Evolutionary conservation across 2,888 invertebrate genomes (phyloP).

Genomic region (Magallana nippona): DNA sequence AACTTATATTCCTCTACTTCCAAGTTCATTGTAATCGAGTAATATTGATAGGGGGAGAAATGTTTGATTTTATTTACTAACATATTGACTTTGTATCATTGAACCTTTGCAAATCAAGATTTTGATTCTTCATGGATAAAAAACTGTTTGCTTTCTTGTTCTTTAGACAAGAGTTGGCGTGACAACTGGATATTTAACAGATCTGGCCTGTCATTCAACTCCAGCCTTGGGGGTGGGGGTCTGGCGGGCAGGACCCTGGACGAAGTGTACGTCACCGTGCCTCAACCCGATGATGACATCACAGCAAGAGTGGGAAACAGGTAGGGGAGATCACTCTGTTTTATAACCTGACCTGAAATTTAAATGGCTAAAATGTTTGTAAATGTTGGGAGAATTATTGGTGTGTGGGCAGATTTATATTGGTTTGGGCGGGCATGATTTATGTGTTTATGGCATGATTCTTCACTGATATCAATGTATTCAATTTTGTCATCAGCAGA

Average conservation of each 20-base stretch:
- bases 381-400: neutral
- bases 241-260: conserved; percentile 55
- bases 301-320: conserved; percentile 68
- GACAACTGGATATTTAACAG: conserved; percentile 74
- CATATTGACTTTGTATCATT: no score
- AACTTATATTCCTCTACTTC: no score
- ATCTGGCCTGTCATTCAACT: conserved; percentile 59
- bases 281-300: conserved; percentile 63
- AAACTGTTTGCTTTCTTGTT: no score
- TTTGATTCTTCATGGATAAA: no score
- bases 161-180: conserved; percentile 55
- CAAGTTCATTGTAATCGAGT: no score
- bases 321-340: conserved; percentile 47
- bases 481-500: no score
- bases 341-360: neutral
- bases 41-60: no score
- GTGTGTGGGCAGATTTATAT: neutral
- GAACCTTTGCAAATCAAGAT: no score
- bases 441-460: neutral
- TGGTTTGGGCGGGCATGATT: neutral
- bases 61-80: no score
- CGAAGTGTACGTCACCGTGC: conserved; percentile 63
- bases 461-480: no score
- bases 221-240: conserved; percentile 58
- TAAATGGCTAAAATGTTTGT: neutral